A percentile compares a stretch with the other conserved stretches of the same genome.
Conservation (phyloP, 2,797 vertebrate species). For the Tauraco hartlaubi region DNA sequence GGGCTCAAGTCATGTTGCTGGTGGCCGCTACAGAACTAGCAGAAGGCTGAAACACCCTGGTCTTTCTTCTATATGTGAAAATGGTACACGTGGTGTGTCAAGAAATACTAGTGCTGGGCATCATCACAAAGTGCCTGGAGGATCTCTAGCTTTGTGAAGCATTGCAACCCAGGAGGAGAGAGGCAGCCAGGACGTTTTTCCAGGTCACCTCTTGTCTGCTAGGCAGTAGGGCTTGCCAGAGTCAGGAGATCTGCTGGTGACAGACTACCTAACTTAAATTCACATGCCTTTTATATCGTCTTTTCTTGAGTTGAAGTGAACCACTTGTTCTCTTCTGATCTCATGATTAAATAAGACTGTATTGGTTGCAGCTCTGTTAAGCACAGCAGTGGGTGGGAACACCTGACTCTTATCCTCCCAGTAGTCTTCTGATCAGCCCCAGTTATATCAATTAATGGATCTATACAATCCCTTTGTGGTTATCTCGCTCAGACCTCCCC, state of each 20-base stretch:
- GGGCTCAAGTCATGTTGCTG: not conserved
- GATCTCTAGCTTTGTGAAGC: not conserved
- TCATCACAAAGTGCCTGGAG: not conserved
- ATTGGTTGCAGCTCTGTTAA: not conserved
- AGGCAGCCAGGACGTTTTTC: not conserved
- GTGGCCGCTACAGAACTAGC: not conserved
- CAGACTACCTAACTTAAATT: not conserved
- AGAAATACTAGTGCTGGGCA: not conserved
- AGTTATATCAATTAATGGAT: not conserved
- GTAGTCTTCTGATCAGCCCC: not conserved
- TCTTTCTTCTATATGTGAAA: not conserved
- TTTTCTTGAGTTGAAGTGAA: not conserved
- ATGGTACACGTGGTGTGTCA: not conserved
- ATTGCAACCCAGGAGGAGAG: not conserved
- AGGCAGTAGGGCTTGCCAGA: not conserved
- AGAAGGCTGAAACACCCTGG: not conserved
- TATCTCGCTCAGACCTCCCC: not conserved
- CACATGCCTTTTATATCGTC: not conserved
- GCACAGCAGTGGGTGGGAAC: not conserved
- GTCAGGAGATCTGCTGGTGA: not conserved
- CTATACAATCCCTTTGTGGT: fast-evolving
- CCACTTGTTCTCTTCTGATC: not conserved
- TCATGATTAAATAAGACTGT: not conserved
- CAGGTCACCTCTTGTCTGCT: not conserved
- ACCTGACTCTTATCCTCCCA: not conserved